Base-by-base conservation (phyloP, 2,113 vertebrate genomes). In the Sinocyclocheilus maitianheensis region DNA sequence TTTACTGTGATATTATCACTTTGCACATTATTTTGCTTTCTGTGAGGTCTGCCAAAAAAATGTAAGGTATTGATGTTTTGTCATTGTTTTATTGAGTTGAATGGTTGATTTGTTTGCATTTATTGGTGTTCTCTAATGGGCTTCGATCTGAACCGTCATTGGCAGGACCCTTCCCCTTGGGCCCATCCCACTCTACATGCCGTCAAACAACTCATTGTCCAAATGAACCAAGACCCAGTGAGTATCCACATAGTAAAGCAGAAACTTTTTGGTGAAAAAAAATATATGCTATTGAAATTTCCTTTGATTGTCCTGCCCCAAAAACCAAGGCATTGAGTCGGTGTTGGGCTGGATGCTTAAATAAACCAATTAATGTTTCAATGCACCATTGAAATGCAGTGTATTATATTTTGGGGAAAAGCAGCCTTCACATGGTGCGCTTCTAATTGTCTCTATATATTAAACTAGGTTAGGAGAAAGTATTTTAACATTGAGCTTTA, bases 101-200 rank as follows among this genome's bases (percentile, higher is more conserved):
- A 22, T 13, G 48, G 53, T 60, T 37, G 22, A 67, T 72, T 77
- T 82, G 26, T 87, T 85, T 60, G 77, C 75, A 26, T 84, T 22
- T 76, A 74, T 40, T 48, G 69, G 94, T 99, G 97, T 93, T 99
- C 97, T 87, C 91, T 99, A 92, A 97, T 99, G 97, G 98, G 98
- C 3, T 98, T 99, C 40, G 97, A 99, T 92, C 94, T 99, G 92
- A 99, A 99, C 92, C 97, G 97, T 34, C 97, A 98, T 93, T 99
- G 98, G 98, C 96, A 97, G 88, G 97, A 98, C 88, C 98, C 98
- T 1, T 99, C 97, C 88, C 96, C 96, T 0, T 98, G 97, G 98
- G 97, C 96, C 62, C 98, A 99, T 77, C 98, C 98, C 14, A 99
- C 98, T 0, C 95, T 99, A 72, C 95, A 99, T 1, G 97, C 97